Conservation (phyloP, 2,113 vertebrate species). For the Thalassarche chlororhynchos region DNA sequence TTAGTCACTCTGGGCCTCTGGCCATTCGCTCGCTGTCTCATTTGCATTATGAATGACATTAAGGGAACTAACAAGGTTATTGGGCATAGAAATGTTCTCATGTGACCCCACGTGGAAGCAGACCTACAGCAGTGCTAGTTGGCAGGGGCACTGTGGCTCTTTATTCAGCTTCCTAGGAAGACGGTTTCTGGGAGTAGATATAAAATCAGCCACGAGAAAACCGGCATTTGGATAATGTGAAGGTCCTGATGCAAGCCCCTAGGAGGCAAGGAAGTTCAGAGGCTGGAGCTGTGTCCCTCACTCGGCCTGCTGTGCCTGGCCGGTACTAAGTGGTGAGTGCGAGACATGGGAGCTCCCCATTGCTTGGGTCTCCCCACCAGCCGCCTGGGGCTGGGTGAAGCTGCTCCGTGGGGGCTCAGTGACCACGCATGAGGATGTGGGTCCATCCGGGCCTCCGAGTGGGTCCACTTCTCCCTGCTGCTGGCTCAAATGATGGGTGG, state of each 20-base stretch:
- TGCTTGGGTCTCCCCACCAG: neutral
- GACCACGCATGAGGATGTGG: neutral
- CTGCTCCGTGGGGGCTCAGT: neutral
- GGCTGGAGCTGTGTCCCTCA: neutral
- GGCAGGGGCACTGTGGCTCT: constrained; percentile 86
- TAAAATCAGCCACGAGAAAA: constrained; percentile 48
- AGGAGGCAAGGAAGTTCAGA: neutral
- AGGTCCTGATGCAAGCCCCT: neutral
- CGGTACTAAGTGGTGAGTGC: neutral
- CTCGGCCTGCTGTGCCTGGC: neutral
- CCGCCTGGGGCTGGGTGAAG: fast-evolving
- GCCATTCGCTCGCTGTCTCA: constrained; percentile 87
- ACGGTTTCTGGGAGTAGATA: constrained; percentile 78
- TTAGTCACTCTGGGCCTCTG: constrained; percentile 76
- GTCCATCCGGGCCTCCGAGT: fast-evolving
- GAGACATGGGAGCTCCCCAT: neutral
- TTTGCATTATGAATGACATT: constrained; percentile 91
- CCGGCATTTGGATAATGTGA: neutral
- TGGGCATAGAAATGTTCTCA: constrained; percentile 87
- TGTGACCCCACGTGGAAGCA: constrained; percentile 89
- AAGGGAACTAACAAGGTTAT: constrained; percentile 89
- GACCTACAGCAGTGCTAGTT: constrained; percentile 92
- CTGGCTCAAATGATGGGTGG: neutral
- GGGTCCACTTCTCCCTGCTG: neutral
- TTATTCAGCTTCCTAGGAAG: constrained; percentile 84